Percentiles rank a stretch among this genome's conserved stretches.
Conservation (phyloP, 2,888 invertebrate genomes). For the Phorcus lineatus region DNA sequence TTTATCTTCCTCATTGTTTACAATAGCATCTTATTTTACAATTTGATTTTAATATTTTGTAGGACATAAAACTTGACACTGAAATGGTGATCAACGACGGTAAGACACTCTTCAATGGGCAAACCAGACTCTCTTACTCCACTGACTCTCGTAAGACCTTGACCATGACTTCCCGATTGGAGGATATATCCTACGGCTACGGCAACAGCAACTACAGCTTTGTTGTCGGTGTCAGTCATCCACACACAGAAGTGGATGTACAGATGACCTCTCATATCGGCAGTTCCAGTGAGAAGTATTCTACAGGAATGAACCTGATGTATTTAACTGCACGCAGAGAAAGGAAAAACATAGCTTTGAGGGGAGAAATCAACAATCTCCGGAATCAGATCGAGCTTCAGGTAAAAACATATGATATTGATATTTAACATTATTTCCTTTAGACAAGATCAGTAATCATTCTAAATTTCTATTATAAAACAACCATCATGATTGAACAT, state of each 20-base stretch:
- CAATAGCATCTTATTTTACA: background rate
- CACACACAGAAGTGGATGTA: conserved; percentile 60
- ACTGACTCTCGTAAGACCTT: conserved; percentile 56
- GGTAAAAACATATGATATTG: conserved; percentile 39
- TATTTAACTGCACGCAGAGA: conserved; percentile 55
- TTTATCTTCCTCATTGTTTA: background rate
- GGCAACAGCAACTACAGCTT: conserved; percentile 47
- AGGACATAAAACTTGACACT: conserved; percentile 54
- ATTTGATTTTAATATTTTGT: background rate
- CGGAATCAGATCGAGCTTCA: conserved; percentile 48
- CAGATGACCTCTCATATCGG: conserved; percentile 51
- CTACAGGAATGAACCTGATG: conserved; percentile 50
- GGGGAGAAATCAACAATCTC: conserved; percentile 58
- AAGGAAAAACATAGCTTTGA: conserved; percentile 51
- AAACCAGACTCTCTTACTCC: conserved; percentile 60
- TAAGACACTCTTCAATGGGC: conserved; percentile 49
- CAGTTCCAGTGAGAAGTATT: conserved; percentile 39
- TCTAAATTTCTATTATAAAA: too few species aligned
- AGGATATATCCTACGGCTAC: conserved; percentile 36
- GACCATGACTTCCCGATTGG: conserved; percentile 48
- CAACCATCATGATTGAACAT: too few species aligned
- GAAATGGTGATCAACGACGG: conserved; percentile 49
- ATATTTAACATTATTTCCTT: too few species aligned
- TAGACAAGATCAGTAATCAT: background rate
- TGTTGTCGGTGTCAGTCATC: conserved; percentile 58